A percentile compares a stretch with the other conserved stretches of the same genome.
Evolutionary conservation across 2,888 invertebrate genomes (phyloP).

Genomic region (Drosophila glabriapex): DNA sequence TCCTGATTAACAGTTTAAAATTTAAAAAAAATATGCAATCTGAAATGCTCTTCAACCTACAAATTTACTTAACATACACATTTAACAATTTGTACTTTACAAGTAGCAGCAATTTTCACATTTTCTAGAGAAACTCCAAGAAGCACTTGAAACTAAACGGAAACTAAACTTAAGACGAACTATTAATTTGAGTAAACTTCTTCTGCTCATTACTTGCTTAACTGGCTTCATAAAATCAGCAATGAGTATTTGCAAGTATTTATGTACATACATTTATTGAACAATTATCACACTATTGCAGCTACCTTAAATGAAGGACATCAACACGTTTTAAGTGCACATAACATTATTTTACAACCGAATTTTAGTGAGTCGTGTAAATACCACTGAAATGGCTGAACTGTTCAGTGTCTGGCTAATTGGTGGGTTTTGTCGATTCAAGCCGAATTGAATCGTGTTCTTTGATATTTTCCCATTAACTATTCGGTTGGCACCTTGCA

Average conservation of each 20-base stretch:
- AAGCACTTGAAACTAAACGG: too few species aligned
- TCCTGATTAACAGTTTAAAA: accelerated
- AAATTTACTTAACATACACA: not conserved
- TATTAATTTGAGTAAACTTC: not conserved
- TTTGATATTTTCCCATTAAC: slow-evolving; percentile 36
- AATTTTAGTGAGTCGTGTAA: slow-evolving; percentile 4
- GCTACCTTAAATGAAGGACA: not conserved
- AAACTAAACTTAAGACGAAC: not conserved
- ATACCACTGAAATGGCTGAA: slow-evolving; percentile 10
- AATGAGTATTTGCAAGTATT: not conserved
- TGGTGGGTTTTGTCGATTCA: slow-evolving; percentile 7
- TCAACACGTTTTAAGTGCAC: not conserved
- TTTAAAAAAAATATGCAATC: not conserved
- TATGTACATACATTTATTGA: not conserved
- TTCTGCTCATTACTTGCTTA: not conserved
- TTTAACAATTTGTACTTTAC: not conserved
- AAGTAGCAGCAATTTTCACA: not conserved
- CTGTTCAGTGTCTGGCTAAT: slow-evolving; percentile 23
- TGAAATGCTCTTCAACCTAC: not conserved
- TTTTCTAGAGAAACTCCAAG: not conserved
- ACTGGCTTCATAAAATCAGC: too few species aligned
- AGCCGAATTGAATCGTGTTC: slow-evolving; percentile 6
- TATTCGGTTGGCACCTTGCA: slow-evolving; percentile 29
- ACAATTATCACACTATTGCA: not conserved
- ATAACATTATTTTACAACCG: slow-evolving; percentile 6